These are phyloP conservation scores for Pardalotus punctatus DNA, from an alignment of 2,113 vertebrate genomes.

Conservation along the genomic window DNA sequence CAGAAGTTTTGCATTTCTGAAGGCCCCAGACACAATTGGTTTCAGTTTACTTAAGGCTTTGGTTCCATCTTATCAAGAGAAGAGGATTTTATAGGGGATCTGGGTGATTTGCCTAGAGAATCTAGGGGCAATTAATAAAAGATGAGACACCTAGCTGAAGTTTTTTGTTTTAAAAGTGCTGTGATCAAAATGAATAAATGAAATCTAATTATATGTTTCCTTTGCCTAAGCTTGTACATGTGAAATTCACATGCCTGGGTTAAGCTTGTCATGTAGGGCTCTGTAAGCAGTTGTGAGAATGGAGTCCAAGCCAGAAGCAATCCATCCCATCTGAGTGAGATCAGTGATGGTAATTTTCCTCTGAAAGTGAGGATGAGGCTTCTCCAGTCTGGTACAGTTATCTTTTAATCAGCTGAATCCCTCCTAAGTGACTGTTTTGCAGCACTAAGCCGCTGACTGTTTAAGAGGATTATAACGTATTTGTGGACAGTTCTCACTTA, in stretches of 20 bases:
- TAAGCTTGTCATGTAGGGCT: not conserved
- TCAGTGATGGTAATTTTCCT: not conserved
- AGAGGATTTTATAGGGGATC: not conserved
- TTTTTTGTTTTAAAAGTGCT: not conserved
- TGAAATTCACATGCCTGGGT: not conserved
- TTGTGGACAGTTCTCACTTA: not conserved
- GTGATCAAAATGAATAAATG: not conserved
- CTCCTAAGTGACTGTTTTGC: not conserved
- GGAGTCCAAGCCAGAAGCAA: not conserved
- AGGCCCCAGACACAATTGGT: not conserved
- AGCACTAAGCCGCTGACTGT: not conserved
- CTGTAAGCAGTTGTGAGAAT: not conserved
- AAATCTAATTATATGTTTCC: not conserved
- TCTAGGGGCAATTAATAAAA: not conserved
- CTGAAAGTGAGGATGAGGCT: not conserved
- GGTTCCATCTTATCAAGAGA: not conserved
- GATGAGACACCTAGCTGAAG: not conserved
- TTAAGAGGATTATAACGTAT: not conserved
- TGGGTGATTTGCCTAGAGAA: not conserved
- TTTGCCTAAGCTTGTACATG: not conserved
- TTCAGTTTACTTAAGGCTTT: not conserved
- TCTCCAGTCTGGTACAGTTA: not conserved
- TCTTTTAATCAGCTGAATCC: not conserved
- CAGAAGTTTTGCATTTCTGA: not conserved
- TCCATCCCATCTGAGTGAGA: not conserved